Percentiles rank a stretch among this genome's conserved stretches.
Conservation (phyloP, 2,113 vertebrate species). For the Glaucomys volans region DNA sequence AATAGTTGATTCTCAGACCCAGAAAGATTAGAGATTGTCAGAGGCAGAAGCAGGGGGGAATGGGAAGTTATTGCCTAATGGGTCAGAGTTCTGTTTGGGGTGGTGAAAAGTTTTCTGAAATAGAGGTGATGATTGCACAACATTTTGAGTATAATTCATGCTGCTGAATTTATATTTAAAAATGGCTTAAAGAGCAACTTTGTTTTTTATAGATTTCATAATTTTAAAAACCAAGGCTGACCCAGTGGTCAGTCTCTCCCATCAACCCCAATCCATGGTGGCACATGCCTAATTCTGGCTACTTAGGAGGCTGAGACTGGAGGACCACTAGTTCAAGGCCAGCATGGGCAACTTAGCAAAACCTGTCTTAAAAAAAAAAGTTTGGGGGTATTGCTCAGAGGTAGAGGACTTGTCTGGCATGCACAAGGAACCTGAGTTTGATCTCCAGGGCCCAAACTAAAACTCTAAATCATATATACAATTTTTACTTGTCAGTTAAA, state of each 20-base stretch:
- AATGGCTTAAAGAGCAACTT: background rate
- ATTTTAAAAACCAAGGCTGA: background rate
- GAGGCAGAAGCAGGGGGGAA: background rate
- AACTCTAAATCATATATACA: background rate
- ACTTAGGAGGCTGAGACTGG: background rate
- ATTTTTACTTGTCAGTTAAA: background rate
- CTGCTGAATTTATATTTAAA: background rate
- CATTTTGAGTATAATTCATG: slow-evolving; percentile 30
- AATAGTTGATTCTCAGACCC: background rate
- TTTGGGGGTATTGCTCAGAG: background rate
- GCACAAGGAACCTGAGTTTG: background rate
- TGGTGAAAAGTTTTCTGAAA: slow-evolving; percentile 38
- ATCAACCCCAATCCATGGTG: too few relatives aligned
- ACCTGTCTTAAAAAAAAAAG: too few relatives aligned
- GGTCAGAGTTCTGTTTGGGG: slow-evolving; percentile 52
- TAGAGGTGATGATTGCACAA: background rate
- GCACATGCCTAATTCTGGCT: background rate
- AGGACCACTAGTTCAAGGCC: background rate
- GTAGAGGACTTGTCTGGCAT: background rate
- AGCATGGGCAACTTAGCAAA: too few relatives aligned
- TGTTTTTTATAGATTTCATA: background rate
- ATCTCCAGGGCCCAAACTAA: background rate
- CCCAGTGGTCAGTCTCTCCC: too few relatives aligned
- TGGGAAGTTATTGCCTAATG: background rate
- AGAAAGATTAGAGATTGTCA: background rate